phyloP scores from a whole-genome alignment of 2,113 vertebrate genomes.

The Sinocyclocheilus grahami region DNA sequence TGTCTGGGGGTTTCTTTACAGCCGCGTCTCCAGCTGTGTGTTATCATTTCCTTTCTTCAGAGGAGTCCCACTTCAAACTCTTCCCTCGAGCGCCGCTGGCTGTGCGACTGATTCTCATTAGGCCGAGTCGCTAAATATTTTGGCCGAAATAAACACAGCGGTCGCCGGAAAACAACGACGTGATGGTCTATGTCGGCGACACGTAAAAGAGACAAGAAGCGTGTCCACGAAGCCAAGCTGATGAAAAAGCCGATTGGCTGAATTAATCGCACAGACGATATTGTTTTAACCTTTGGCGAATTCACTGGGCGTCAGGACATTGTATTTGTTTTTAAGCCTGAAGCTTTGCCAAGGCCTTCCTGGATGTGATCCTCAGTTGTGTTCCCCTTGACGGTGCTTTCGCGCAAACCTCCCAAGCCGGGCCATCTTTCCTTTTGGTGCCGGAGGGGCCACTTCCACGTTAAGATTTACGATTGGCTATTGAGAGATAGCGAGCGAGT shows the following conservation, averaged over 20 bases:
- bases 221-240: conserved; percentile 1
- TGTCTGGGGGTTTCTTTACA: conserved; percentile 30
- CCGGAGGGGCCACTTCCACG: conserved; percentile 41
- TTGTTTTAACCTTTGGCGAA: conserved; percentile 79
- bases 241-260: conserved; percentile 66
- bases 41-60: conserved; percentile 66
- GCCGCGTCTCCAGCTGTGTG: conserved; percentile 68
- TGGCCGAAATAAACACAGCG: conserved; percentile 75
- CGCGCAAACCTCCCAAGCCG: conserved; percentile 29
- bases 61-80: conserved; percentile 64
- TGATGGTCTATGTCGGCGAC: conserved; percentile 60
- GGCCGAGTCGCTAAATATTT: conserved; percentile 76
- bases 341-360: conserved; percentile 68
- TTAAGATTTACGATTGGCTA: conserved; percentile 45
- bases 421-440: conserved; percentile 29
- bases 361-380: conserved; percentile 53
- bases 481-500: neutral
- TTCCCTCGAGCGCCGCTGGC: conserved; percentile 69
- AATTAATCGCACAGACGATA: conserved; percentile 76
- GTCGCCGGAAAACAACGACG: conserved; percentile 72
- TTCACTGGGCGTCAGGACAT: conserved; percentile 69
- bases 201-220: conserved; percentile 3
- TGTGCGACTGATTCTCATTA: conserved; percentile 77
- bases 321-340: conserved; percentile 77
- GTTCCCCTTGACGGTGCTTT: conserved; percentile 47